These are phyloP conservation scores for Heliconius sara DNA, from an alignment of 2,888 invertebrate genomes.

Conservation along the genomic window DNA sequence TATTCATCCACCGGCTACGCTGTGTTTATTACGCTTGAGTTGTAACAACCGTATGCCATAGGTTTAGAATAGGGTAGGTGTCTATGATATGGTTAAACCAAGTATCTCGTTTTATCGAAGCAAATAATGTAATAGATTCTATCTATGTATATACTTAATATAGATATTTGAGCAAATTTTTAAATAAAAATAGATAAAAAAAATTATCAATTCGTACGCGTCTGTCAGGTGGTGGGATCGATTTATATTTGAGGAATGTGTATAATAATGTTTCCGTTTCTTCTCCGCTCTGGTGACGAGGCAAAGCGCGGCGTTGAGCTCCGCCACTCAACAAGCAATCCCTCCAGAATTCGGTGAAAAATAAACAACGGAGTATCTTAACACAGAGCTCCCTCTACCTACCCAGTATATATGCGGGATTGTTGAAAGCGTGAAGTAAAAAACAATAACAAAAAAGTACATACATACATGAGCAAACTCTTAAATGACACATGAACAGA, in stretches of 20 bases:
- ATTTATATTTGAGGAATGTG: background rate
- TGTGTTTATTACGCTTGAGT: conserved; percentile 45
- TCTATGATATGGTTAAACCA: background rate
- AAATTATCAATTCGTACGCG: background rate
- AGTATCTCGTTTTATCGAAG: background rate
- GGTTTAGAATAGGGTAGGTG: conserved; percentile 15
- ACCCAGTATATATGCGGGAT: no score
- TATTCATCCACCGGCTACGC: conserved; percentile 53
- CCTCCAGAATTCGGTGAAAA: no score
- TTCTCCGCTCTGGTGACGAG: no score
- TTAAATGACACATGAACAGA: no score
- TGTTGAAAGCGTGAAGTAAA: background rate
- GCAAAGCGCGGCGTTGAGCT: no score
- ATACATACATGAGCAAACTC: no score
- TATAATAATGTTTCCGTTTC: background rate
- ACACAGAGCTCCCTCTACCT: no score
- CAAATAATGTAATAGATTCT: background rate
- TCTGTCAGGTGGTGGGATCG: no score
- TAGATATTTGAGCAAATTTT: background rate
- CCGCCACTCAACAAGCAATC: no score
- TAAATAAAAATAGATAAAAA: background rate
- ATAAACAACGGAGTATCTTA: no score
- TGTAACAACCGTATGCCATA: conserved; percentile 27
- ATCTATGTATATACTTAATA: background rate
- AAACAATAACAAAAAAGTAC: background rate